Percentiles rank a stretch among this genome's conserved stretches.
phyloP scores from a whole-genome alignment of 1,140 invertebrate species.

The Elymnias hypermnestra region DNA sequence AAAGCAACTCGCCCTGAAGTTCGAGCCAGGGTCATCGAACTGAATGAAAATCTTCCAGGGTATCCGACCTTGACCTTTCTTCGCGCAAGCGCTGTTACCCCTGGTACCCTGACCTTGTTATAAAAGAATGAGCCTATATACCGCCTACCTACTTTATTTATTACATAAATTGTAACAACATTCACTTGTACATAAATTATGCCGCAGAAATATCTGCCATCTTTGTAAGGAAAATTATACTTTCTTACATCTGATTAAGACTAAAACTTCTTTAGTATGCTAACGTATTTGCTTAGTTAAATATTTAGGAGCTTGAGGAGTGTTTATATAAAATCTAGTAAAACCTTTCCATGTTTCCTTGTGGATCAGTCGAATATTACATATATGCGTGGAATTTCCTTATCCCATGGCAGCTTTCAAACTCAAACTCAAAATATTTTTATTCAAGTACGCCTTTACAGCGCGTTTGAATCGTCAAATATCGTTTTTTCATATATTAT shows the following conservation, averaged over 20 bases:
- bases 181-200: slow-evolving; percentile 2
- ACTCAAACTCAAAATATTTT: too few species aligned
- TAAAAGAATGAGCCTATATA: slow-evolving; percentile 47
- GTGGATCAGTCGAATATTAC: too few species aligned
- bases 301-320: too few species aligned
- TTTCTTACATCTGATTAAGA: background rate
- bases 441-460: too few species aligned
- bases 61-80: slow-evolving; percentile 65
- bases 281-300: background rate
- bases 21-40: slow-evolving; percentile 55
- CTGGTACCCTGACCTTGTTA: slow-evolving; percentile 65
- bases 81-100: slow-evolving; percentile 61
- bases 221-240: slow-evolving; percentile 2
- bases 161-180: slow-evolving; percentile 7
- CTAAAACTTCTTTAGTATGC: background rate
- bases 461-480: too few species aligned
- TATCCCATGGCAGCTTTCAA: too few species aligned
- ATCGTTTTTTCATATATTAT: too few species aligned
- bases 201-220: background rate
- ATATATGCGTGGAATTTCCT: too few species aligned
- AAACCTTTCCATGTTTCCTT: too few species aligned
- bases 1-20: slow-evolving; percentile 55
- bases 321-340: too few species aligned
- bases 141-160: slow-evolving; percentile 15
- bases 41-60: slow-evolving; percentile 68